Evolutionary conservation across 2,888 invertebrate species (phyloP).

Genomic region (Pinctada fucata): DNA sequence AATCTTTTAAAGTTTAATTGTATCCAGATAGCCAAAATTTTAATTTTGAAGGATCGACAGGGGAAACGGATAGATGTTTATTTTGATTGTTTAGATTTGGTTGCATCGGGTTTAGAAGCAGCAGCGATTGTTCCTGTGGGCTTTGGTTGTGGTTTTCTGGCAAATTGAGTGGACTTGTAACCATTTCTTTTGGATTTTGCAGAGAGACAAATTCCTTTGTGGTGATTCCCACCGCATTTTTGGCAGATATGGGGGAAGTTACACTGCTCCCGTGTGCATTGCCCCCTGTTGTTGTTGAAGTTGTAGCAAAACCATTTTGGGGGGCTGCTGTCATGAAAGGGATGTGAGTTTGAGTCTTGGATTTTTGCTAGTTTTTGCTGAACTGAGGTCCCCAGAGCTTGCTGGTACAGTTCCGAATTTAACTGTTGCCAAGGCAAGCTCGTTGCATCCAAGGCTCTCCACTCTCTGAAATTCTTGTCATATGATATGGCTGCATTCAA

Average conservation of each 20-base stretch:
- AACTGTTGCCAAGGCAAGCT: neutral
- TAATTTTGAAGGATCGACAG: neutral
- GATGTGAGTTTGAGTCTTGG: neutral
- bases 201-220: accelerated
- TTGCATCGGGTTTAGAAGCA: no score
- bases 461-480: neutral
- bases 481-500: neutral
- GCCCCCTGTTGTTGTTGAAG: neutral
- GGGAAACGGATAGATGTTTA: no score
- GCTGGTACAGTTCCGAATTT: neutral
- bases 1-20: neutral
- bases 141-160: no score
- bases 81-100: no score
- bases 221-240: neutral
- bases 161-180: neutral
- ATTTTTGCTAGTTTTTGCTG: neutral
- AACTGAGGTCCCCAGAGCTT: neutral
- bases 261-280: no score
- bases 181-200: neutral
- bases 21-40: neutral
- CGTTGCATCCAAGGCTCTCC: neutral
- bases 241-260: neutral
- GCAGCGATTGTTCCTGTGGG: no score
- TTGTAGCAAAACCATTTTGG: neutral
- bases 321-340: neutral